Percentiles rank a stretch among this genome's conserved stretches.
Conservation (phyloP, 1,140 invertebrate genomes). For the Drosophila kanapiae region DNA sequence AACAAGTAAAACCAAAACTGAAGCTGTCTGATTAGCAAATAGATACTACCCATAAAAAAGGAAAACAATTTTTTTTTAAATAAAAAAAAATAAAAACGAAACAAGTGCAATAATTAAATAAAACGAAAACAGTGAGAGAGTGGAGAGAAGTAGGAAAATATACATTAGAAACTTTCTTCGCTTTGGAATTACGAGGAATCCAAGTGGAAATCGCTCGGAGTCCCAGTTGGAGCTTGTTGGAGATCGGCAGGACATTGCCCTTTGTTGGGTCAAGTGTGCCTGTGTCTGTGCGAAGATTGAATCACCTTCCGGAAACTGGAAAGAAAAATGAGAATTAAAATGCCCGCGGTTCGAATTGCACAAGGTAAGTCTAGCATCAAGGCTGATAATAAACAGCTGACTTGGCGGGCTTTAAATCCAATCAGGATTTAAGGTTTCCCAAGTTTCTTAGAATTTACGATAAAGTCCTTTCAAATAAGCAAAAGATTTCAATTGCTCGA, state of each 20-base stretch:
- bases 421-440: background rate
- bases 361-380: conserved; percentile 89
- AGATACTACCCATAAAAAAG: conserved; percentile 18
- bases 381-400: conserved; percentile 19
- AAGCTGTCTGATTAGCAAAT: conserved; percentile 42
- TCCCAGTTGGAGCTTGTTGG: conserved; percentile 17
- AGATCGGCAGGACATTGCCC: conserved; percentile 51
- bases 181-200: conserved; percentile 2
- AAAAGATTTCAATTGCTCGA: no score
- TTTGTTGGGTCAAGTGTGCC: conserved; percentile 57
- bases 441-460: background rate
- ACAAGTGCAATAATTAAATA: conserved; percentile 40
- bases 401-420: background rate
- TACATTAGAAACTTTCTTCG: conserved; percentile 13
- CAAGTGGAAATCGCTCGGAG: conserved; percentile 29
- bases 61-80: conserved; percentile 20
- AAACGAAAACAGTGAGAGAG: background rate
- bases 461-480: no score
- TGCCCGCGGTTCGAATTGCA: conserved; percentile 96
- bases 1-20: conserved; percentile 31
- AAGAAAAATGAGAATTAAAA: conserved; percentile 97
- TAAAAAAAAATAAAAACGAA: conserved; percentile 7
- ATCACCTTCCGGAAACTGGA: conserved; percentile 74
- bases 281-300: conserved; percentile 57
- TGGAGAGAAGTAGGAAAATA: conserved; percentile 7